Percentiles rank a stretch among this genome's conserved stretches.
phyloP scores from a whole-genome alignment of 2,888 invertebrate genomes.

The Cephus pygmeus region DNA sequence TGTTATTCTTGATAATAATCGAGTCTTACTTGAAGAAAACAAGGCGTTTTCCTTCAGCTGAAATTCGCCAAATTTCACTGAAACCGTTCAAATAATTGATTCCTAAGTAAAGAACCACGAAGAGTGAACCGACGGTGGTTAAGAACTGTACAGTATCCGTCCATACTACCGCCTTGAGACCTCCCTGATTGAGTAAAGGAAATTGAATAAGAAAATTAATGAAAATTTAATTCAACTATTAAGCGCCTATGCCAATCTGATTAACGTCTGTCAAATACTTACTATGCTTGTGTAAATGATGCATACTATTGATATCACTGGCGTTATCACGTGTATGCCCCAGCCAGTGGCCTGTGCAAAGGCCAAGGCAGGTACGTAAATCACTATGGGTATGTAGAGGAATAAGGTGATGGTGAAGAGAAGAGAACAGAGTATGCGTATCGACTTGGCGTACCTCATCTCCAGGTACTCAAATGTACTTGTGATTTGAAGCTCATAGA shows the following conservation, averaged over 20 bases:
- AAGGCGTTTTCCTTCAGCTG: slow-evolving; percentile 70
- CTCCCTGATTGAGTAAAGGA: slow-evolving; percentile 58
- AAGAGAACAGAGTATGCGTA: slow-evolving; percentile 71
- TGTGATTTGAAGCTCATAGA: slow-evolving; percentile 76
- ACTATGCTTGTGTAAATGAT: slow-evolving; percentile 81
- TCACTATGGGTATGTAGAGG: slow-evolving; percentile 74
- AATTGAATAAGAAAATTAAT: slow-evolving; percentile 7
- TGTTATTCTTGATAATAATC: neutral
- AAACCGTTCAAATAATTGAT: slow-evolving; percentile 70
- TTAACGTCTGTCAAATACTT: slow-evolving; percentile 39
- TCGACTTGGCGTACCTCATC: slow-evolving; percentile 72
- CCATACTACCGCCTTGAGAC: slow-evolving; percentile 76
- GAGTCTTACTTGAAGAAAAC: slow-evolving; percentile 72
- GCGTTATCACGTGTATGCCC: slow-evolving; percentile 73
- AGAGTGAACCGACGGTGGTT: slow-evolving; percentile 69
- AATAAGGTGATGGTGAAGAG: slow-evolving; percentile 72
- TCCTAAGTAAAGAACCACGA: slow-evolving; percentile 71
- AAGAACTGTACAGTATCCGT: slow-evolving; percentile 73
- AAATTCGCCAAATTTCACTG: slow-evolving; percentile 70
- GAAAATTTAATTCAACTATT: neutral
- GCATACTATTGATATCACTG: slow-evolving; percentile 76
- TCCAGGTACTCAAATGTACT: slow-evolving; percentile 78
- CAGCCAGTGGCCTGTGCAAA: slow-evolving; percentile 79
- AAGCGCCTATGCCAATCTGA: neutral
- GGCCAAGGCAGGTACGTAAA: slow-evolving; percentile 77